phyloP scores from a whole-genome alignment of 2,113 vertebrate genomes.

The Rousettus leschenaultii region DNA sequence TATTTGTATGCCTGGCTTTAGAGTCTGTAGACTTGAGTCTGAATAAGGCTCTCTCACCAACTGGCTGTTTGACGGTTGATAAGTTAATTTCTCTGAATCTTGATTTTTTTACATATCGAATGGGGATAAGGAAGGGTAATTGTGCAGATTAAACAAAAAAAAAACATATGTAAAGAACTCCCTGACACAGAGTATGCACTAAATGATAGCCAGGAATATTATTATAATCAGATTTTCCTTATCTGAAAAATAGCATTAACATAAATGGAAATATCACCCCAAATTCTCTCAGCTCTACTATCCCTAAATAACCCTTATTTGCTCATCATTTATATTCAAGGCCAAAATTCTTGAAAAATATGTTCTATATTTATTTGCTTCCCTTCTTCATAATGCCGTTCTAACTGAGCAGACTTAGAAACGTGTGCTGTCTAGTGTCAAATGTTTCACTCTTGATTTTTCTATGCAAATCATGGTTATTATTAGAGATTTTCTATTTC shows the following conservation, averaged over 20 bases:
- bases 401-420: not conserved
- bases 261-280: not conserved
- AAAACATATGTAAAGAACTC: not conserved
- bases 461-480: not conserved
- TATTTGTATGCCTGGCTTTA: not conserved
- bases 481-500: conserved; percentile 26
- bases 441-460: conserved; percentile 19
- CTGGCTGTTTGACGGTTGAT: not conserved
- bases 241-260: not conserved
- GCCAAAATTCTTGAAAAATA: conserved; percentile 32
- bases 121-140: not conserved
- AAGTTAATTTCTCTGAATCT: not conserved
- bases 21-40: not conserved
- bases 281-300: not conserved
- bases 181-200: not conserved
- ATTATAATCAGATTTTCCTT: not conserved
- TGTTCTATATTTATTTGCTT: not conserved
- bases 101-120: not conserved
- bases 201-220: not conserved
- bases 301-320: not conserved
- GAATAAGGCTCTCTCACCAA: not conserved
- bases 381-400: conserved; percentile 3
- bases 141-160: not conserved
- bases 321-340: not conserved
- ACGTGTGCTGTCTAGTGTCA: not conserved